Evolutionary conservation across 2,797 vertebrate species (phyloP), one percentile per base, ranked within the genome.

Genomic region (Helicolenus hilgendorfi): DNA sequence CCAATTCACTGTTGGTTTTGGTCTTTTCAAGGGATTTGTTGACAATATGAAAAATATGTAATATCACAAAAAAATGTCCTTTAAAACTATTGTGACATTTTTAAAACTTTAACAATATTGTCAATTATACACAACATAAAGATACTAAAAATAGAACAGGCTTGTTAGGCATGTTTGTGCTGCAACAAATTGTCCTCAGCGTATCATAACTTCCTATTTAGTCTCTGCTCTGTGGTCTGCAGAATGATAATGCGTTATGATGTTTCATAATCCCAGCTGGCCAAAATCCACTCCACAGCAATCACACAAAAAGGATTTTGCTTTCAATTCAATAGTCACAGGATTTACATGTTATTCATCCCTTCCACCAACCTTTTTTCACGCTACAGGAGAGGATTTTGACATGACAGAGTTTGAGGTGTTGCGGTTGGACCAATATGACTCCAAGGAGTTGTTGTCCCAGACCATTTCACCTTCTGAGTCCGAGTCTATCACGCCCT

Each of bases 371-470:
- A 86, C 71, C 71, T 86, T 79, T 88, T 85, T 71, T 83, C 91
- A 93, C 3, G 94, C 92, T 88, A 81, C 95, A 96, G 97, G 95
- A 74, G 90, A 93, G 90, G 97, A 97, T 75, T 95, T 96, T 96
- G 98, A 98, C 95, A 94, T 97, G 94, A 88, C 92, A 56, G 97
- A 97, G 45, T 98, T 92, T 96, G 98, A 98, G 91, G 80, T 98
- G 90, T 95, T 98, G 95, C 91, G 91, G 59, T 85, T 96, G 90
- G 93, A 97, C 78, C 95, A 89, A 9, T 93, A 71, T 92, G 89
- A 94, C 79, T 78, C 94, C 59, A 77, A 90, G 85, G 94, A 95
- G 81, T 78, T 76, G 73, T 90, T 70, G 82, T 88, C 90, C 81
- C 86, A 88, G 79, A 72, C 58, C 27, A 11, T 60, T 81, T 83